Percentiles rank a stretch among this genome's conserved stretches.
phyloP scores from a whole-genome alignment of 2,113 vertebrate genomes.

The Equus quagga region DNA sequence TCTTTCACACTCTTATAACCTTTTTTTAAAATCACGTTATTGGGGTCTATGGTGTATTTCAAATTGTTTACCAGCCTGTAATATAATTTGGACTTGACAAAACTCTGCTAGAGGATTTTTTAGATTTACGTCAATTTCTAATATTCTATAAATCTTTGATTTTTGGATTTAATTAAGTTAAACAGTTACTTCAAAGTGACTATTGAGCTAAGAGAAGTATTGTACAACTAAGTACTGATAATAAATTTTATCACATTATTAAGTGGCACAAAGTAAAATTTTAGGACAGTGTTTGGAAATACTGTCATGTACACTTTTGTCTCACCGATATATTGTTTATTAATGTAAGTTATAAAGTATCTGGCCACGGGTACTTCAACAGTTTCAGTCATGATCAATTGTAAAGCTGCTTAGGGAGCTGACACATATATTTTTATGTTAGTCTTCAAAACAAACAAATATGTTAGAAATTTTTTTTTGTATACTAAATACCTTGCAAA shows the following conservation, averaged over 20 bases:
- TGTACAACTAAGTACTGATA: background rate
- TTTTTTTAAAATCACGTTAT: background rate
- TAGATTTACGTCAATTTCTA: conserved; percentile 25
- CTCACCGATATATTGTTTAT: background rate
- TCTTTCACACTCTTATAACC: background rate
- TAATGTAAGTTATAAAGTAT: background rate
- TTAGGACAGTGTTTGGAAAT: background rate
- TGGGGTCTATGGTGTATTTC: background rate
- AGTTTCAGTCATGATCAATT: conserved; percentile 12
- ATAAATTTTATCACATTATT: background rate
- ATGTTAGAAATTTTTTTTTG: background rate
- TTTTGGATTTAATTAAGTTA: background rate
- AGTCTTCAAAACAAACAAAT: background rate
- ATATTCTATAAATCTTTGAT: background rate
- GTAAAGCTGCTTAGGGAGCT: background rate
- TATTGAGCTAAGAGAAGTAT: background rate
- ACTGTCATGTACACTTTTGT: background rate
- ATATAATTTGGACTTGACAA: background rate
- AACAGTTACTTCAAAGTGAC: background rate
- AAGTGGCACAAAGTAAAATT: background rate
- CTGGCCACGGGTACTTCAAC: background rate
- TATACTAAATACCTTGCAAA: background rate
- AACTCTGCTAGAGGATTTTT: background rate
- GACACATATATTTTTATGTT: background rate
- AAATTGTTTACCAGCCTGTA: background rate